Evolutionary conservation across 2,888 invertebrate species (phyloP).

Genomic region (Polydrusus cervinus): DNA sequence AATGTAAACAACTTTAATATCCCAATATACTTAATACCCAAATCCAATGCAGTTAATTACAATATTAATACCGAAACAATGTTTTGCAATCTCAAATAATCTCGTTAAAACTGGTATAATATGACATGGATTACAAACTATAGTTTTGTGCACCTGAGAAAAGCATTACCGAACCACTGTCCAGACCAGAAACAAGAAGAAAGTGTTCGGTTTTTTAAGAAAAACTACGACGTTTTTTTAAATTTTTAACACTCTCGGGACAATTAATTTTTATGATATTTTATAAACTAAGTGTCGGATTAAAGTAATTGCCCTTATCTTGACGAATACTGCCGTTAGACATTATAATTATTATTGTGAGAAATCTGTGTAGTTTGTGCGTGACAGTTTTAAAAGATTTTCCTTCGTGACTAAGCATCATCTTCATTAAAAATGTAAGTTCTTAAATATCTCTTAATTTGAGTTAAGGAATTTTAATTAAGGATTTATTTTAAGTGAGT

Average conservation of each 20-base stretch:
- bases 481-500: neutral
- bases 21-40: neutral
- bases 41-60: constrained; percentile 17
- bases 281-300: constrained; percentile 18
- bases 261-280: constrained; percentile 19
- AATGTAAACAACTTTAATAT: constrained; percentile 11
- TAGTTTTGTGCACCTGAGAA: constrained; percentile 28
- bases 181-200: constrained; percentile 10
- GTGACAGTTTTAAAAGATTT: constrained; percentile 17
- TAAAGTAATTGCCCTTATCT: constrained; percentile 24
- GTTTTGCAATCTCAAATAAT: constrained; percentile 43
- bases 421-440: constrained; percentile 24
- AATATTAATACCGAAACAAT: constrained; percentile 35
- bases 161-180: constrained; percentile 27
- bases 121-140: constrained; percentile 31
- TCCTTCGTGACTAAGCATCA: constrained; percentile 1
- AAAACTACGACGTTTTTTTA: constrained; percentile 10
- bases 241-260: neutral
- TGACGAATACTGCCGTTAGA: constrained; percentile 22
- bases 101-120: constrained; percentile 46
- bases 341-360: constrained; percentile 26
- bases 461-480: constrained; percentile 9
- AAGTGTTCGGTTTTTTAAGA: constrained; percentile 22
- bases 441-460: constrained; percentile 2
- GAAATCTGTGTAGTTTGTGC: constrained; percentile 27